Base-by-base conservation (phyloP, 1,140 invertebrate genomes). In the Phenacoccus solenopsis region DNA sequence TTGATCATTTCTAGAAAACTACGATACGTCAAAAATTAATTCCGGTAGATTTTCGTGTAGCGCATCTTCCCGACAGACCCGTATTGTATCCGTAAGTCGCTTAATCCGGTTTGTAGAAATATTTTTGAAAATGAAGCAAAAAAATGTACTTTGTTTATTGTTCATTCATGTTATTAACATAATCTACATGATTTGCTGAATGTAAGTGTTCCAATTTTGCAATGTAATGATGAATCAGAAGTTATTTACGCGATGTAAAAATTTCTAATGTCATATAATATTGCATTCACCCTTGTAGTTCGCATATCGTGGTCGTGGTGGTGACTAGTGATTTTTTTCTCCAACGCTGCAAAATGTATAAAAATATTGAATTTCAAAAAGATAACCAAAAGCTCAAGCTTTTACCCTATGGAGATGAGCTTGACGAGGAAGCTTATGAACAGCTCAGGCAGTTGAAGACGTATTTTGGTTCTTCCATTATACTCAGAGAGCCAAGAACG, bases 401-500 rank as follows among this genome's bases (percentile, higher is more conserved):
- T 49, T 76, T 90, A 35, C 87, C 88, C 10, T 90, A 89, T 78
- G 82, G 82, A 3, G 80, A 82, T 21, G 76, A 85, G 73, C 75
- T 90, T 49, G 86, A 89, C 70, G 79, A 81, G 20, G 88, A 90
- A 78, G 85, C 88, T 0, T 76, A 77, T 49, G 75, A 73, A 70
- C 80, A 86, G 56, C 81, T 89, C 67, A 72, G 78, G 10, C 81
- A 86, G 69, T 88, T 90, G 38, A 90, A 89, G 78, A 84, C 79
- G 68, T 87, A 89, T 79, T 78, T 90, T 28, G 84, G 82, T 27
- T 84, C 83, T 74, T 81, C 86, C 67, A 81, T 90, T 35, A 81
- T 88, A 78, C 78, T 87, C 25, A 79, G 85, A 21, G 87, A 89
- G 79, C 81, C 89, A 75, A 81, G 84, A 76, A 87, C 87, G 67